Evolutionary conservation across 2,888 invertebrate species (phyloP).

Genomic region (Pristionchus maxplancki): DNA sequence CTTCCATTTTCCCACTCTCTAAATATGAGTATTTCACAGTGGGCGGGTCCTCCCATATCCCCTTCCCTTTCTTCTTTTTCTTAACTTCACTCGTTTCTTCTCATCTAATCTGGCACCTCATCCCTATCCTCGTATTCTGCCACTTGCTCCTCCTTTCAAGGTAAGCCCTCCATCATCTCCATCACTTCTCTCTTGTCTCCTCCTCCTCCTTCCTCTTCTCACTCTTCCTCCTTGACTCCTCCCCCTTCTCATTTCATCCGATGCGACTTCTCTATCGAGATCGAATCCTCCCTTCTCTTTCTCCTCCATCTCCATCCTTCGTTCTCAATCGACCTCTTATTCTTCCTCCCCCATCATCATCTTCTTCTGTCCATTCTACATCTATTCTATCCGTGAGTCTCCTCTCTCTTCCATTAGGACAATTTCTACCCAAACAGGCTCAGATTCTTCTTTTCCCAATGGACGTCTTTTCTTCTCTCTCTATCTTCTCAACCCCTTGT

Average conservation of each 20-base stretch:
- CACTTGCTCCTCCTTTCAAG: constrained; percentile 43
- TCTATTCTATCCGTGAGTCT: constrained; percentile 40
- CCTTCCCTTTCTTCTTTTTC: neutral
- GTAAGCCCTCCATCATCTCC: neutral
- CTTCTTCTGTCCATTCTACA: constrained; percentile 18
- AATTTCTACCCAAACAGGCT: constrained; percentile 3
- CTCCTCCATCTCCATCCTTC: constrained; percentile 14
- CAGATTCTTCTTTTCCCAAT: constrained; percentile 36
- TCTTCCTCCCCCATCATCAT: neutral
- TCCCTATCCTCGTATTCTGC: neutral
- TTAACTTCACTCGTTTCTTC: neutral
- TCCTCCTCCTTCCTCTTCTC: neutral
- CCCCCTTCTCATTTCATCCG: constrained; percentile 10
- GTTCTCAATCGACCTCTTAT: neutral
- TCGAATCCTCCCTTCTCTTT: neutral
- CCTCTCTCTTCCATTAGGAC: constrained; percentile 1
- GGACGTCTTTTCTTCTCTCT: neutral
- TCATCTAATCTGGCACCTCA: constrained; percentile 45
- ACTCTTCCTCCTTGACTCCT: neutral
- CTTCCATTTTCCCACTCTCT: neutral
- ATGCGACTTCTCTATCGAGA: constrained; percentile 18
- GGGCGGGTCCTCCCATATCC: neutral
- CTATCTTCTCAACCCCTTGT: neutral
- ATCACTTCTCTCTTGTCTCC: neutral
- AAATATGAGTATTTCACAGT: constrained; percentile 36